Base-by-base conservation (phyloP, 1,140 invertebrate species). In the Elymnias hypermnestra region DNA sequence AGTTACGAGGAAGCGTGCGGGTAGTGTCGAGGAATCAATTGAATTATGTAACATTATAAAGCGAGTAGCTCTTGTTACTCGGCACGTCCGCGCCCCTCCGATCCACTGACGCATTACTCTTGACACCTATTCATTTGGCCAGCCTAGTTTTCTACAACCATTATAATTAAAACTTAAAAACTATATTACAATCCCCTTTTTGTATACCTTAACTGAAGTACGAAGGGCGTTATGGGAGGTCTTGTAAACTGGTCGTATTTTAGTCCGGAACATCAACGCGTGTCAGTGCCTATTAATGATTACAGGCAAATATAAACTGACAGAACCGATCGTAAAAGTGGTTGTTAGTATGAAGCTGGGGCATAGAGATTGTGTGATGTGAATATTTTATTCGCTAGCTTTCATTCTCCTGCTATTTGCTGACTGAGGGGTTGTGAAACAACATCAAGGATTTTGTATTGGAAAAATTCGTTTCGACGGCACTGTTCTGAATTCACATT, bases 31-130 rank as follows among this genome's bases (percentile, higher is more conserved):
- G 73, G 75, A 81, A 81, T 81, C 75, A 84, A 84, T 84, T 78
- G 77, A 84, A 78, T 84, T 82, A 82, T 71, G 77, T 76, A 74
- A 68, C 81, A 77, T 84, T 84, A 82, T 81, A 68, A 84, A 68
- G 67, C 64, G 73, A 72, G 62, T 65, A 59, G 72, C 71, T 81
- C 75, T 64, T 53, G 69, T 78, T 78, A 72, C 74, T 60, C 50
- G 67, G 65, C 77, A 79, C 77, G 77, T 82, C 66, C 58, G 63
- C 62, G 59, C 67, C 74, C 69, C 69, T 49, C 57, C 65, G 61
- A 58, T 55, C 53, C 48, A 25, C 55, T 75, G 70, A 82, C 69
- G 72, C 75, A 82, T 79, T 72, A 69, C 73, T 70, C 57, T 61
- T 76, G 72, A 81, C 78, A 81, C 72, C 74, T 75, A 71, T 83